Conservation (phyloP, 35 echinoderm and acorn worm species). For the Apostichopus parvimensis region DNA sequence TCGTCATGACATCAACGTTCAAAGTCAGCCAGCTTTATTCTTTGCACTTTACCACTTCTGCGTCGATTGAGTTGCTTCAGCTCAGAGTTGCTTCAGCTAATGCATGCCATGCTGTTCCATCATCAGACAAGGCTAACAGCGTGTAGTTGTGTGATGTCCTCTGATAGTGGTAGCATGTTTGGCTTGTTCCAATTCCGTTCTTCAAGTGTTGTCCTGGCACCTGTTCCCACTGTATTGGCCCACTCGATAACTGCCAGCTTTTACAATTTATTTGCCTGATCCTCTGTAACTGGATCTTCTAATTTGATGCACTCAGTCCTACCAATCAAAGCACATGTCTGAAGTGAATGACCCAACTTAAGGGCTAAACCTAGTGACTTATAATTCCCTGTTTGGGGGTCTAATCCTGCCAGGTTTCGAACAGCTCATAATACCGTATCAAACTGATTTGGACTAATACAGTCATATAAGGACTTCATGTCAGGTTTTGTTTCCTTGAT, state of each 20-base stretch:
- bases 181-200: constrained; percentile 64
- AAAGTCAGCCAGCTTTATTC: constrained; percentile 42
- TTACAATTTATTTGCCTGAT: neutral
- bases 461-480: neutral
- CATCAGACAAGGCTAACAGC: neutral
- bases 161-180: constrained; percentile 65
- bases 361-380: constrained; percentile 54
- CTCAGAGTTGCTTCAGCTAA: neutral
- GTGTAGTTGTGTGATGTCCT: constrained; percentile 54
- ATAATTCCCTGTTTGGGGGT: constrained; percentile 43
- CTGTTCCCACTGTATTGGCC: neutral
- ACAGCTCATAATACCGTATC: constrained; percentile 46
- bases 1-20: neutral
- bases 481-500: constrained; percentile 35
- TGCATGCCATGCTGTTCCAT: neutral
- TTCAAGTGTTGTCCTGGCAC: neutral
- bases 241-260: neutral
- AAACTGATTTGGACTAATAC: constrained; percentile 64
- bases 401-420: constrained; percentile 41
- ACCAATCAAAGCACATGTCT: constrained; percentile 64
- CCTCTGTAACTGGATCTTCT: constrained; percentile 1
- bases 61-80: constrained; percentile 15
- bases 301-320: constrained; percentile 52
- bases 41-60: constrained; percentile 46
- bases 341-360: constrained; percentile 66